Base-by-base conservation (phyloP, 2,113 vertebrate genomes). In the Oreochromis aureus region DNA sequence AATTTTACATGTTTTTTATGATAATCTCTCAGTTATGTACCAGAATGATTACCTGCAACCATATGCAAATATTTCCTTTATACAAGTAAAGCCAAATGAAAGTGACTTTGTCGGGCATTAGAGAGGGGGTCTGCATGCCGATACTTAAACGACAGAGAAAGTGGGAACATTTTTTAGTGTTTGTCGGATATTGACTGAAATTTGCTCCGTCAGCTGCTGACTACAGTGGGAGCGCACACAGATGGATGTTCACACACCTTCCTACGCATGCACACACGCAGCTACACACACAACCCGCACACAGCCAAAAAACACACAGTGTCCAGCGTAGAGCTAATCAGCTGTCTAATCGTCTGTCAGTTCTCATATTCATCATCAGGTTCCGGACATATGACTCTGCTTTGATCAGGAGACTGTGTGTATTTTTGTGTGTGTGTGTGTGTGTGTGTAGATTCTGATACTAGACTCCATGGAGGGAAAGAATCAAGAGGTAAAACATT, bases 311-410 rank as follows among this genome's bases (percentile, higher is more conserved):
- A 84, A 79, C 76, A 81, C 90, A 27, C 54, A 59, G 82, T 15
- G 30, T 87, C 87, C 82, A 89, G 89, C 19, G 36, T 80, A 8
- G 80, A 91, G 69, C 87, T 91, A 92, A 94, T 93, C 92, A 94
- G 86, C 87, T 92, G 91, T 92, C 83, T 93, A 91, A 93, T 94
- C 83, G 13, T 91, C 91, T 94, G 91, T 93, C 92, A 87, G 46
- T 82, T 90, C 82, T 56, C 56, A 87, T 93, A 66, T 85, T 84
- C 86, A 89, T 93, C 91, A 93, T 84, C 61, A 53, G 58, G 55
- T 51, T 55, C 53, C 15, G 12, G 83, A 90, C 90, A 93, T 90
- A 90, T 92, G 90, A 87, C 81, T 81, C 15, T 36, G 63, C 90
- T 93, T 91, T 92, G 93, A 91, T 91, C 86, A 87, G 89, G 82